Base-by-base conservation (phyloP, 2,113 vertebrate species). In the Plecturocebus donacophilus region DNA sequence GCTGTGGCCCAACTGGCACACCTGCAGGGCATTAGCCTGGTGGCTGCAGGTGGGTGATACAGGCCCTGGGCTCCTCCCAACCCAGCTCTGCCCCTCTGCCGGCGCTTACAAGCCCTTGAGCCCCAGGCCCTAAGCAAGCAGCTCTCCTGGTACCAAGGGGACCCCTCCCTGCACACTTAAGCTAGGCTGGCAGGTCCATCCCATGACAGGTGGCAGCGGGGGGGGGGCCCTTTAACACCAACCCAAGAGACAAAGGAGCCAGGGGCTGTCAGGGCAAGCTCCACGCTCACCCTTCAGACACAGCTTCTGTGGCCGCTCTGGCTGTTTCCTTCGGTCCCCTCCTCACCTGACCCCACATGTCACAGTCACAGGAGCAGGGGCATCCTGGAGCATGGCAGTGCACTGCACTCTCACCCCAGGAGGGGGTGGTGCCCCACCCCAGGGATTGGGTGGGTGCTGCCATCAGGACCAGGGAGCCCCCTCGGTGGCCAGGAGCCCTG, bases 351-450 rank as follows among this genome's bases (percentile, higher is more conserved):
- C 52, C 52, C 94, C 56, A 27, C 25, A 68, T 2, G 35, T 85
- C 95, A 90, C 91, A 97, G 96, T 47, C 23, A 81, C 16, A 19
- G 66, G 70, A 92, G 49, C 61, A 91, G 92, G n/a, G 58, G 91
- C 1, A 11, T 54, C 93, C 71, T 11, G 6, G 45, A 82, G 87
- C 80, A 56, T 2, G 1, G 47, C 68, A 45, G 68, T 45, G 64
- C 47, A 40, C 70, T 52, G 82, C 35, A 71, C 38, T 68, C 66
- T 87, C 58, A 23, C 77, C 85, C 73, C 23, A n/a, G 73, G 49
- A 68, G 47, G 47, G 81, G 77, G 25, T 42, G 49, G 88, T 1
- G 5, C 40, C 82, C 47, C 12, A 47, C 42, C 68, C 76, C 1
- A 21, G 83, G 68, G 87, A 73, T 47, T 83, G 16, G 45, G 10